Conservation (phyloP, 2,888 invertebrate genomes). For the Drosophila mulleri region DNA sequence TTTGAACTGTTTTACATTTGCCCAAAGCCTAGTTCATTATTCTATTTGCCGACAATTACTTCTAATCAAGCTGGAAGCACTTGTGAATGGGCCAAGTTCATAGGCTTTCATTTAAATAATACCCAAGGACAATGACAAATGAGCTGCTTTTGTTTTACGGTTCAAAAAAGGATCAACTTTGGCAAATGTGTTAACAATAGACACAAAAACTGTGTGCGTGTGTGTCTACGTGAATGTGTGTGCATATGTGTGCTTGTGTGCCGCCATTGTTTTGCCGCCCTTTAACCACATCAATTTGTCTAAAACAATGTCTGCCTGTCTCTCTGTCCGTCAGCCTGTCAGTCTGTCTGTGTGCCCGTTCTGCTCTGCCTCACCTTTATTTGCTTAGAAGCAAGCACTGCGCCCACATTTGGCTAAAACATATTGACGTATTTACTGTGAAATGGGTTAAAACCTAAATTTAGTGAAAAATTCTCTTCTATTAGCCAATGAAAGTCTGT, state of each 20-base stretch:
- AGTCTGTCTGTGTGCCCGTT: not conserved
- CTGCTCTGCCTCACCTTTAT: constrained; percentile 39
- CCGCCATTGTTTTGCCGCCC: constrained; percentile 51
- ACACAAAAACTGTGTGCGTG: constrained; percentile 28
- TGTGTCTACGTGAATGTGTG: constrained; percentile 1
- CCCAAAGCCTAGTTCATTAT: not conserved
- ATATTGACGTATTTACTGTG: constrained; percentile 29
- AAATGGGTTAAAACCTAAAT: constrained; percentile 25
- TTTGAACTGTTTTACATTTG: constrained; percentile 24
- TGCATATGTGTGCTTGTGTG: constrained; percentile 14
- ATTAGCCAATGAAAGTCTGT: constrained; percentile 36
- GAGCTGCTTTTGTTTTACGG: constrained; percentile 58
- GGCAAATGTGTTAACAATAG: constrained; percentile 63
- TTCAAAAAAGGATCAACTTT: constrained; percentile 56
- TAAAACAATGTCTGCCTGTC: constrained; percentile 55
- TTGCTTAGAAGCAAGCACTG: constrained; percentile 32
- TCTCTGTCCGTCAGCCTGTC: not conserved
- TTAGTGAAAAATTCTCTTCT: constrained; percentile 28
- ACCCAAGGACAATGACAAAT: constrained; percentile 63
- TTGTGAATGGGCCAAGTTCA: constrained; percentile 40
- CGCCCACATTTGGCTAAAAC: constrained; percentile 28
- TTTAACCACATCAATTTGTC: constrained; percentile 66
- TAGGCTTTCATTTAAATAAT: constrained; percentile 55
- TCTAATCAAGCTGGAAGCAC: constrained; percentile 48
- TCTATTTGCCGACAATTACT: constrained; percentile 37